Evolutionary conservation across 2,888 invertebrate genomes (phyloP), one percentile per base, ranked within the genome.

Genomic region (Coenonympha glycerion): DNA sequence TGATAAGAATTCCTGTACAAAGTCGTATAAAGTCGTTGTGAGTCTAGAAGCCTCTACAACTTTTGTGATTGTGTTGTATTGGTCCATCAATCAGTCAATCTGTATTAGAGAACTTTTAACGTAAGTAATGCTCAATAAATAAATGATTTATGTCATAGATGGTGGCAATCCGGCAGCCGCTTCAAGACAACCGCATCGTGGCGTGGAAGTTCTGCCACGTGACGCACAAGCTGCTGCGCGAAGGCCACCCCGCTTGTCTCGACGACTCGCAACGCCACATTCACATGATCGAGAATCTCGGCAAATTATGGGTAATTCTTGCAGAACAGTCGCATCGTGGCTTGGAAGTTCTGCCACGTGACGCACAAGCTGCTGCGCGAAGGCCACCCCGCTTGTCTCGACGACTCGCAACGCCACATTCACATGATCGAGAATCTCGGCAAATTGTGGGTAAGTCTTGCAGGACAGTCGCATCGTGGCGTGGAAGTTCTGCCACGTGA

Each of bases 121-220:
- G n/a, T n/a, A n/a, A n/a, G n/a, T n/a, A n/a, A n/a, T n/a, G n/a
- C n/a, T n/a, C n/a, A n/a, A n/a, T n/a, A n/a, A n/a, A n/a, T n/a
- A n/a, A n/a, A n/a, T n/a, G n/a, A 6, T 49, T 50, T 24, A 24
- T 36, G 36, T 51, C 3, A 6, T 6, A 87, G 88, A 84, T 87
- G 81, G 85, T 87, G 73, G 88, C 86, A 15, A 63, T 86, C 52
- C 81, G 94, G 24, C 90, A 95, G 57, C 96, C 95, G 6, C 81
- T 96, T 1, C 94, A 96, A 82, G 98, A 97, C 65, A 95, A 97
- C 87, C 92, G 96, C 56, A 97, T 99, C 65, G 93, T 97, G 40
- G 96, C 98, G 21, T 99, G 99, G 99, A 99, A 99, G 87, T 97
- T 99, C 84, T 98, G 98, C 71, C 97, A 99, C 87, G 95, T 99